Evolutionary conservation across 2,797 vertebrate genomes (phyloP), one percentile per base, ranked within the genome.

Genomic region (Limosa lapponica): DNA sequence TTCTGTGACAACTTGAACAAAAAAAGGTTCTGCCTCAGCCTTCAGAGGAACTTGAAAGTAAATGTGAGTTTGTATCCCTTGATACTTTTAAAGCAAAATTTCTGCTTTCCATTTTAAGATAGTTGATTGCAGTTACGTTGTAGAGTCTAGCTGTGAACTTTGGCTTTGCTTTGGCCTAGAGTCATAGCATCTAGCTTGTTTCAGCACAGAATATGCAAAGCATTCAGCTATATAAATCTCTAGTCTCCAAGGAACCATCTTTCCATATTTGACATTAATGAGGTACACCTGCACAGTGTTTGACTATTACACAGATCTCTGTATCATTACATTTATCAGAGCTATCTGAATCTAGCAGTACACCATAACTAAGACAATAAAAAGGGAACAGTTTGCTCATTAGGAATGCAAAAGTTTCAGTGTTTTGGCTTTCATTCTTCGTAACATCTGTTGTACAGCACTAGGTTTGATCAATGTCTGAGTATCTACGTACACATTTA

Each of bases 251-350:
- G 96, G 97, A 92, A 59, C 58, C 69, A 70, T 97, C 74, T 67
- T 87, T 96, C 89, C 55, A 10, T 87, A 70, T 73, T 75, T 97
- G 95, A 96, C 72, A 19, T 93, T 97, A 97, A 97, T 61, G 82
- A 97, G 97, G 89, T 93, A 95, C 96, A 98, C 94, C 96, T 98
- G 97, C 88, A 69, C 89, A 94, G 89, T 24, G 89, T 96, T 95
- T 90, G 87, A 77, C 89, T 51, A 2, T 59, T 83, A 83, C 66
- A 80, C 20, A 67, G 37, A 37, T 49, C 70, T 93, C 70, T 36
- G 27, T 37, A 39, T 89, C 87, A 49, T 90, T 69, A 72, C 57
- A 34, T 91, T 92, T 61, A 71, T 95, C 85, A 72, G 25, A 71
- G 57, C 82, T 97, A 67, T 43, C 55, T 61, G 37, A 70, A 77